Conservation (phyloP, 2,113 vertebrate species). For the Zosterops borbonicus region DNA sequence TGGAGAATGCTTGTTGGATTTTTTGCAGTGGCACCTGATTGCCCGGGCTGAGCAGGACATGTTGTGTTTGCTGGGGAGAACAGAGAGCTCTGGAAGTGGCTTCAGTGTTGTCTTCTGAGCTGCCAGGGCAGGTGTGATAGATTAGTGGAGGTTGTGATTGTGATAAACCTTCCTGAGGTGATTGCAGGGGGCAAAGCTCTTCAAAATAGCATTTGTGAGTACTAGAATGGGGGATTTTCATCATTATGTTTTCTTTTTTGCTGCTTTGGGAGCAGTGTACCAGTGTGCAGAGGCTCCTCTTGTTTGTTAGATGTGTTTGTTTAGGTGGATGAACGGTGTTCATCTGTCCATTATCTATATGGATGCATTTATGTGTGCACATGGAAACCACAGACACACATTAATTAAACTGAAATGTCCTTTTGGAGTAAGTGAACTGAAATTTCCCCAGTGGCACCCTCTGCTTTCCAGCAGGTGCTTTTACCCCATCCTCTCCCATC, state of each 20-base stretch:
- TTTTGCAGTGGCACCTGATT: not conserved
- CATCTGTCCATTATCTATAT: not conserved
- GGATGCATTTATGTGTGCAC: not conserved
- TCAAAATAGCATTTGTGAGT: not conserved
- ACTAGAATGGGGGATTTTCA: fast-evolving
- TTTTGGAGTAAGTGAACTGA: not conserved
- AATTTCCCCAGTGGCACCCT: not conserved
- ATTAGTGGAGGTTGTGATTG: not conserved
- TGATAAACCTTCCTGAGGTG: not conserved
- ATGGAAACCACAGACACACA: not conserved
- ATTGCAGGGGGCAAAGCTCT: not conserved
- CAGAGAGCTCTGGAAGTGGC: not conserved
- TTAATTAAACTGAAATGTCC: not conserved
- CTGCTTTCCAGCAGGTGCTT: not conserved
- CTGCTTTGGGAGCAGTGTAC: not conserved
- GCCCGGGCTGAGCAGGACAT: not conserved
- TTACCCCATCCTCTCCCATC: not conserved
- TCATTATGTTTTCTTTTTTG: not conserved
- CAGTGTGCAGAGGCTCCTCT: not conserved
- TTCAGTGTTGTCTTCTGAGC: not conserved
- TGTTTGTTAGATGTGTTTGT: not conserved
- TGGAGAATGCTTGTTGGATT: not conserved
- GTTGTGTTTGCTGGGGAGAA: not conserved
- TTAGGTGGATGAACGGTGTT: not conserved
- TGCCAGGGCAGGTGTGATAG: not conserved